Conservation (phyloP, 2,888 invertebrate species). For the Agonopterix alstromeriana region DNA sequence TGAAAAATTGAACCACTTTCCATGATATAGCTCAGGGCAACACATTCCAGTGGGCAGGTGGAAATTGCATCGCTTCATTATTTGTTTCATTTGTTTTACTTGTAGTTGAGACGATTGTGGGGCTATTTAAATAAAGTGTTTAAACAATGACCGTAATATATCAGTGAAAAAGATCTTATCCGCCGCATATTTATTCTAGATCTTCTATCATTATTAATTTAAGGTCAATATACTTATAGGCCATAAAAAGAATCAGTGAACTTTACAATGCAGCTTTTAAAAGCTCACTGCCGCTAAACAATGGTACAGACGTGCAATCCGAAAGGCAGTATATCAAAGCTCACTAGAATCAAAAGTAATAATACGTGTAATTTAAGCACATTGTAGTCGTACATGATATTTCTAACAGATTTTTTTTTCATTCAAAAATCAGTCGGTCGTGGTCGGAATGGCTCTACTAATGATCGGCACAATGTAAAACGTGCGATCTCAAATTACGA, state of each 20-base stretch:
- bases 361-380: slow-evolving; percentile 50
- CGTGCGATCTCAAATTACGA: slow-evolving; percentile 53
- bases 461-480: slow-evolving; percentile 45
- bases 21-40: slow-evolving; percentile 41
- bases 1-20: slow-evolving; percentile 62
- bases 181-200: too few species aligned
- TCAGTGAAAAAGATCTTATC: slow-evolving; percentile 5
- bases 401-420: slow-evolving; percentile 33
- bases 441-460: slow-evolving; percentile 47
- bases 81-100: slow-evolving; percentile 33
- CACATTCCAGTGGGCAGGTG: slow-evolving; percentile 49
- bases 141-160: slow-evolving; percentile 18
- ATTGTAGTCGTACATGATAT: slow-evolving; percentile 32
- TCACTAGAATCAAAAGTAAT: slow-evolving; percentile 30
- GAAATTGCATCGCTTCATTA: slow-evolving; percentile 48
- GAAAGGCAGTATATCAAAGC: slow-evolving; percentile 35
- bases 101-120: slow-evolving; percentile 32
- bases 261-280: slow-evolving; percentile 11
- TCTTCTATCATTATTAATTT: too few species aligned
- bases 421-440: slow-evolving; percentile 39
- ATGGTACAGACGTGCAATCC: slow-evolving; percentile 36
- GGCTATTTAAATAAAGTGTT: slow-evolving; percentile 33
- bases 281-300: slow-evolving; percentile 27
- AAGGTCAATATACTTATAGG: slow-evolving; percentile 1
- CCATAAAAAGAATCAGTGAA: slow-evolving; percentile 5